A percentile compares a stretch with the other conserved stretches of the same genome.
Conservation (phyloP, 2,888 invertebrate species). For the Tineola bisselliella region DNA sequence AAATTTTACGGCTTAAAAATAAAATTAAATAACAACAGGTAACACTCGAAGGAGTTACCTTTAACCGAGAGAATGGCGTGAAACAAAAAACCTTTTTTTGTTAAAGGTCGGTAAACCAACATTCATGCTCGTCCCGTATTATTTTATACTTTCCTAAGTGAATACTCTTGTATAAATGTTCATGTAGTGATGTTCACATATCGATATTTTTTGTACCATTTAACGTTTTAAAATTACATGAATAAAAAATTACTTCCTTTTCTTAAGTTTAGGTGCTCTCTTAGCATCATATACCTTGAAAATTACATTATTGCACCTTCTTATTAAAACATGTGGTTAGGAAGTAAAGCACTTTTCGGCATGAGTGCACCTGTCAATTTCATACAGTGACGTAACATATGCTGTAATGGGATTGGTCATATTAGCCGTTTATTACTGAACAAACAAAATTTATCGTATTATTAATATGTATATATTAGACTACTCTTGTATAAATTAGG, state of each 20-base stretch:
- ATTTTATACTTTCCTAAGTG: conserved; percentile 12
- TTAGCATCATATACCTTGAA: no score
- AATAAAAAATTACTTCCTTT: neutral
- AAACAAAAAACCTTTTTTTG: conserved; percentile 10
- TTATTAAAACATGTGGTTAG: no score
- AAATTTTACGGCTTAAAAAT: neutral
- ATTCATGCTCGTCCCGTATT: conserved; percentile 3
- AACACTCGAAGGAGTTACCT: neutral
- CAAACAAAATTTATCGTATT: no score
- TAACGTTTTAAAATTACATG: neutral
- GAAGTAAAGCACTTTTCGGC: no score
- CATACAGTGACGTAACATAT: no score
- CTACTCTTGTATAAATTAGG: no score
- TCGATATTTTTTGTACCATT: neutral
- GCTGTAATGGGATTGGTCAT: no score
- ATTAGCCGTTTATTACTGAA: no score
- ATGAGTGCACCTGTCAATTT: no score
- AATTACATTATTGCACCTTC: no score
- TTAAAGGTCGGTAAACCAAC: conserved; percentile 6
- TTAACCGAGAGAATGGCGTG: conserved; percentile 3
- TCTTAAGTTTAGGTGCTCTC: no score
- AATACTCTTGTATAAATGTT: conserved; percentile 9
- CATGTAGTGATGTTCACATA: neutral
- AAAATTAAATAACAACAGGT: neutral
- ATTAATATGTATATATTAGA: no score